phyloP scores from a whole-genome alignment of 2,113 vertebrate species.

The Albula glossodonta region DNA sequence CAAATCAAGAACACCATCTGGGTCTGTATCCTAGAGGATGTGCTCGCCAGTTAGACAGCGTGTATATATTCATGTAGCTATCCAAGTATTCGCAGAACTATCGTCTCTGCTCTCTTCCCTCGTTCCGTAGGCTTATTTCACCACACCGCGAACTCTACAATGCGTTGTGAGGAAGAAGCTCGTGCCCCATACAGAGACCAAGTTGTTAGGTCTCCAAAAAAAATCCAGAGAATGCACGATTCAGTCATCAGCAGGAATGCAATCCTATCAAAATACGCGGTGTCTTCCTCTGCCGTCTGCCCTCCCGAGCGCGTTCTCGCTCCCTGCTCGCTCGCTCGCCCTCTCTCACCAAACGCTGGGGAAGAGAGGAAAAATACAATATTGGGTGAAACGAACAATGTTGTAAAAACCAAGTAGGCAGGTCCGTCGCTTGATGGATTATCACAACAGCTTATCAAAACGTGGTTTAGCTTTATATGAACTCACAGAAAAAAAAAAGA shows the following conservation, averaged over 20 bases:
- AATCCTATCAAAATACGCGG: constrained; percentile 48
- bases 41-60: constrained; percentile 40
- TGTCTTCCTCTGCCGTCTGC: constrained; percentile 41
- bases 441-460: constrained; percentile 59
- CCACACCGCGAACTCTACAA: constrained; percentile 28
- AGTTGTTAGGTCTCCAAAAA: constrained; percentile 49
- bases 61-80: constrained; percentile 50
- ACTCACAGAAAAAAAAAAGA: not conserved
- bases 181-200: constrained; percentile 47
- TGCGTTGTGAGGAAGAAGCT: constrained; percentile 39
- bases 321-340: constrained; percentile 52
- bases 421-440: constrained; percentile 60
- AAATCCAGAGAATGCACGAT: constrained; percentile 41
- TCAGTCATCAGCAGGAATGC: constrained; percentile 39
- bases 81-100: constrained; percentile 41
- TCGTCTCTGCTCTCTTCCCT: constrained; percentile 36
- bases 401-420: constrained; percentile 54
- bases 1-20: constrained; percentile 16
- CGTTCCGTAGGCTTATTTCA: not conserved
- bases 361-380: constrained; percentile 45
- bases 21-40: constrained; percentile 44
- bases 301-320: constrained; percentile 51
- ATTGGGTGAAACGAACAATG: constrained; percentile 39
- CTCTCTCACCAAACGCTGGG: constrained; percentile 35
- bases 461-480: constrained; percentile 44